phyloP scores from a whole-genome alignment of 1,140 invertebrate genomes.

The Kradibia gibbosae region DNA sequence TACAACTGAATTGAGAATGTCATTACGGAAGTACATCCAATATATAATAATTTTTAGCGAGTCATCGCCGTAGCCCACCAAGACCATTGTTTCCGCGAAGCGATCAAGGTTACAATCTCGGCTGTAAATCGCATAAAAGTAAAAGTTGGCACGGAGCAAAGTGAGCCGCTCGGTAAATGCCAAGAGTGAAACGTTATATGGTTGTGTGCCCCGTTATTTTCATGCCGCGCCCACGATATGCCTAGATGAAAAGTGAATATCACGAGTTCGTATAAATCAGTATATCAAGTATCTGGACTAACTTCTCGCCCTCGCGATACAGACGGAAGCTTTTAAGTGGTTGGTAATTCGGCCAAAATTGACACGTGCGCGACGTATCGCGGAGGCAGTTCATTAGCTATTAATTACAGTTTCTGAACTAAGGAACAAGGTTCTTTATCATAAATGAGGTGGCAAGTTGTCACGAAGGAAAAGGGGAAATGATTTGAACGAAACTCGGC shows the following conservation, averaged over 20 bases:
- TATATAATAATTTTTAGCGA: neutral
- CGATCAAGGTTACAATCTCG: neutral
- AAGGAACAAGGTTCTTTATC: conserved; percentile 8
- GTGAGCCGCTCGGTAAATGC: neutral
- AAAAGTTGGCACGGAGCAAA: conserved; percentile 1
- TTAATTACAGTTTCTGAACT: conserved; percentile 39
- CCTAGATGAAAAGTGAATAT: neutral
- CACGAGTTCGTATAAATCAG: neutral
- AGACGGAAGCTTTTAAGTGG: neutral
- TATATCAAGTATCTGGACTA: neutral
- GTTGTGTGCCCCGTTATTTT: neutral
- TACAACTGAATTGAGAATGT: neutral
- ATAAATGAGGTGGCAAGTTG: conserved; percentile 34
- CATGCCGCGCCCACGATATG: neutral
- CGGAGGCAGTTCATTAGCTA: conserved; percentile 32
- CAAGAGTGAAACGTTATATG: neutral
- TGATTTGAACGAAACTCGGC: neutral
- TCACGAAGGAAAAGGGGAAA: neutral
- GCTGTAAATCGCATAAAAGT: neutral
- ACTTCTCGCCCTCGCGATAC: conserved; percentile 7
- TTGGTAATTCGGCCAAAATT: conserved; percentile 41
- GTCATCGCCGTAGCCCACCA: neutral
- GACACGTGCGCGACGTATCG: conserved; percentile 11
- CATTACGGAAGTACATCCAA: neutral
- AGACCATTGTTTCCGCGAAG: neutral